These are phyloP conservation scores for Drosophila nigrodunni DNA, from an alignment of 1,140 invertebrate genomes.

Conservation along the genomic window DNA sequence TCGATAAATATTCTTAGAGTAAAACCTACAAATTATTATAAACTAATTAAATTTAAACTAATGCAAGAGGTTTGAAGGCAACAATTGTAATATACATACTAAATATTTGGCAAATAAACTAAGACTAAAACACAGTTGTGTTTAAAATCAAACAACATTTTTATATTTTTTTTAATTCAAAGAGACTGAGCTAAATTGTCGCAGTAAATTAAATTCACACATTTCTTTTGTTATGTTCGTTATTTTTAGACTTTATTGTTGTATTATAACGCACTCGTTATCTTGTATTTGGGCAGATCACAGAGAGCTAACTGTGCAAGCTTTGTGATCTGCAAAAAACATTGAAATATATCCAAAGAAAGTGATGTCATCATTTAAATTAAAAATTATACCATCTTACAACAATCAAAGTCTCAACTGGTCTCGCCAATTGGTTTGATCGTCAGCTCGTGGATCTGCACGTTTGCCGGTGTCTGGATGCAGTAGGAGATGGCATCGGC, in stretches of 20 bases:
- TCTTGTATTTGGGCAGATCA: too few relatives aligned
- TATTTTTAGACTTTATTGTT: too few relatives aligned
- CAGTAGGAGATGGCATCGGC: constrained; percentile 87
- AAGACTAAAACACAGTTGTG: constrained; percentile 53
- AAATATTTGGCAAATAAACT: constrained; percentile 56
- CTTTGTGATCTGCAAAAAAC: too few relatives aligned
- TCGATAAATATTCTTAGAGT: constrained; percentile 20
- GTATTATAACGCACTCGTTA: too few relatives aligned
- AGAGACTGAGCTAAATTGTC: too few relatives aligned
- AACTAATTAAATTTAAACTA: constrained; percentile 31
- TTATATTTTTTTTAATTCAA: neutral
- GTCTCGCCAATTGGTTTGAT: constrained; percentile 76
- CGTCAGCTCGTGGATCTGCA: constrained; percentile 75
- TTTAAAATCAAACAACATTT: constrained; percentile 3
- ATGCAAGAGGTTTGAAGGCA: constrained; percentile 22
- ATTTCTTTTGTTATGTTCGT: too few relatives aligned
- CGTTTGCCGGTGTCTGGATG: constrained; percentile 83
- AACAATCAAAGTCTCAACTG: too few relatives aligned
- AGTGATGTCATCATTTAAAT: too few relatives aligned
- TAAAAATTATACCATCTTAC: too few relatives aligned
- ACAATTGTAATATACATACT: constrained; percentile 57
- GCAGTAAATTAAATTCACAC: too few relatives aligned
- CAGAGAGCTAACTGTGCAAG: too few relatives aligned
- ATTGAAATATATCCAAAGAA: too few relatives aligned
- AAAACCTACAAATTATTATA: constrained; percentile 37